phyloP scores from a whole-genome alignment of 1,140 invertebrate species.

The Liolophura sinensis region DNA sequence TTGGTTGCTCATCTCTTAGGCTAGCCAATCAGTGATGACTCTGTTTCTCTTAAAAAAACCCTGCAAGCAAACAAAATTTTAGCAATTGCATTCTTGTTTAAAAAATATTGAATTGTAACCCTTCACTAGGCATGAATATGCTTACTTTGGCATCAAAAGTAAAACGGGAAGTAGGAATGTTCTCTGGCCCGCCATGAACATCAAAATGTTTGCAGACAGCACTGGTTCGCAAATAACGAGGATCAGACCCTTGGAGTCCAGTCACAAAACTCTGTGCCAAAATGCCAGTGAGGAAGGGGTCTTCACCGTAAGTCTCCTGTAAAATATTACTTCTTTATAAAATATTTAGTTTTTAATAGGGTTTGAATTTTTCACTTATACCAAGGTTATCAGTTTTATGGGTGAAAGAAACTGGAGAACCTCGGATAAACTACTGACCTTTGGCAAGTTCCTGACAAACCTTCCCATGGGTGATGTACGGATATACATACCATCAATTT shows the following conservation, averaged over 20 bases:
- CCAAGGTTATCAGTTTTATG: not conserved
- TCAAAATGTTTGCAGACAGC: constrained; percentile 34
- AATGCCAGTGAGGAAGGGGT: constrained; percentile 31
- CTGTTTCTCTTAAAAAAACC: no score
- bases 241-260: constrained; percentile 31
- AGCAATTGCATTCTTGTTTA: no score
- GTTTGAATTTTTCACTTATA: no score
- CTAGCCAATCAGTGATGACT: no score
- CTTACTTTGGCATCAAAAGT: constrained; percentile 31
- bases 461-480: no score
- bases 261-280: constrained; percentile 19
- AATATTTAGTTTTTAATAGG: no score
- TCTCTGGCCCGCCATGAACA: constrained; percentile 30
- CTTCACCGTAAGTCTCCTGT: constrained; percentile 40
- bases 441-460: no score
- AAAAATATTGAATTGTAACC: no score
- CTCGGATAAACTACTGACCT: not conserved
- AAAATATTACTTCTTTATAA: not conserved
- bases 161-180: constrained; percentile 28
- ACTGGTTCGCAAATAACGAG: constrained; percentile 22
- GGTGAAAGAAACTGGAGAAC: not conserved
- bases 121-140: no score
- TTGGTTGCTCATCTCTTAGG: no score
- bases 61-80: no score
- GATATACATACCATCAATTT: no score